phyloP scores from a whole-genome alignment of 2,113 vertebrate species.

The Anhinga rufa region DNA sequence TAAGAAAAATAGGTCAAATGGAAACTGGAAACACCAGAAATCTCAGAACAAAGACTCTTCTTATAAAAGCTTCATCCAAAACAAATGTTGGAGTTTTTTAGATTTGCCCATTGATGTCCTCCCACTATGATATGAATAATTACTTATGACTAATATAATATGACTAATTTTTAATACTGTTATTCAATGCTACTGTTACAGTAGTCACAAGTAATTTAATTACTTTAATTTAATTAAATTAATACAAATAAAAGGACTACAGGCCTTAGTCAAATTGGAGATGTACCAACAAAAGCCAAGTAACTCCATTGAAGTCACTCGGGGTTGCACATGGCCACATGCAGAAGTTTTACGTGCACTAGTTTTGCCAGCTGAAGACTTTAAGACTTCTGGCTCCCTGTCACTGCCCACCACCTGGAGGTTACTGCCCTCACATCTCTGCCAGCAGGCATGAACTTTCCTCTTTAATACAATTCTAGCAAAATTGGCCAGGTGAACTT shows the following conservation, averaged over 20 bases:
- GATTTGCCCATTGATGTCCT: neutral
- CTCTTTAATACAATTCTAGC: neutral
- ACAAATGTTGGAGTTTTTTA: neutral
- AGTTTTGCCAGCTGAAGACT: neutral
- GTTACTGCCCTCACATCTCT: neutral
- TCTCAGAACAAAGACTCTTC: neutral
- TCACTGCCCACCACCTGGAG: neutral
- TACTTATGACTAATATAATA: neutral
- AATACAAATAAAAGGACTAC: neutral
- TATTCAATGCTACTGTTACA: neutral
- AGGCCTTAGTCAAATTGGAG: neutral
- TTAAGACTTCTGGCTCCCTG: neutral
- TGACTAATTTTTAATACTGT: neutral
- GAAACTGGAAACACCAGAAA: conserved; percentile 9
- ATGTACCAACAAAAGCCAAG: neutral
- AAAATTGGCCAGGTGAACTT: neutral
- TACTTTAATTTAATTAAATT: no score
- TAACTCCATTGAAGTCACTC: neutral
- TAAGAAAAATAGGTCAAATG: conserved; percentile 10
- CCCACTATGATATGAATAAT: neutral
- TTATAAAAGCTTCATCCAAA: neutral
- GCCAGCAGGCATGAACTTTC: neutral
- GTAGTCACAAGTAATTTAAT: neutral
- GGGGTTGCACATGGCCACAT: neutral
- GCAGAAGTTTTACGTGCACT: neutral